A percentile compares a stretch with the other conserved stretches of the same genome.
Conservation (phyloP, 2,888 invertebrate genomes). For the Andrena marginata region DNA sequence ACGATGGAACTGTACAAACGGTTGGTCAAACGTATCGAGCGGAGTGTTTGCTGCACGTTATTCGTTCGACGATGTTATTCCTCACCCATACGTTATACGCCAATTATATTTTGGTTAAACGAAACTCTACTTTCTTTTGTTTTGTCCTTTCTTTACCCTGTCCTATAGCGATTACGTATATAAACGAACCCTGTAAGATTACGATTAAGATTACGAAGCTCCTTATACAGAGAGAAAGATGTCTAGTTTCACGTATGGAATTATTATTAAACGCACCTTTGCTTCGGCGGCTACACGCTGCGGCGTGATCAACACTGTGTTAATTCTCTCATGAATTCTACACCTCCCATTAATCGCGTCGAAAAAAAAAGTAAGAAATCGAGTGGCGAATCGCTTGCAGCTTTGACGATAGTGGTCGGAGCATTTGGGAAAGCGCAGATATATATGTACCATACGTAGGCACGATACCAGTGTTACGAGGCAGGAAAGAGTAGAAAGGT, state of each 20-base stretch:
- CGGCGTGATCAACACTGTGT: too few relatives aligned
- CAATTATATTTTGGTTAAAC: constrained; percentile 49
- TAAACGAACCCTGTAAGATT: too few relatives aligned
- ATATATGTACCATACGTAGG: neutral
- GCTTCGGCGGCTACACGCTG: too few relatives aligned
- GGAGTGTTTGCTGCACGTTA: neutral
- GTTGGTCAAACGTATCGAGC: neutral
- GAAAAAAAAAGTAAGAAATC: neutral
- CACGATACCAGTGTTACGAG: neutral
- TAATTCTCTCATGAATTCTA: neutral
- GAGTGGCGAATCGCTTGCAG: neutral
- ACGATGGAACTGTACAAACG: constrained; percentile 22
- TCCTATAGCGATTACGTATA: too few relatives aligned
- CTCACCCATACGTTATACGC: constrained; percentile 36
- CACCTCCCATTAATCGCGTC: neutral
- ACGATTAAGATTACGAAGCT: too few relatives aligned
- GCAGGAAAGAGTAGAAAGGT: constrained; percentile 49
- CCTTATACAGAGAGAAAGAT: too few relatives aligned
- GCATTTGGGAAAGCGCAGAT: constrained; percentile 33
- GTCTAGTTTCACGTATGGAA: too few relatives aligned
- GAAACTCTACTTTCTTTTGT: neutral
- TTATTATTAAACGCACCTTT: too few relatives aligned
- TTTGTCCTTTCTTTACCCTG: neutral
- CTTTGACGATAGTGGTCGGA: neutral
- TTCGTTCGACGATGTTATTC: constrained; percentile 10